Evolutionary conservation across 2,888 invertebrate species (phyloP).

Genomic region (Sarcophaga carnaria): DNA sequence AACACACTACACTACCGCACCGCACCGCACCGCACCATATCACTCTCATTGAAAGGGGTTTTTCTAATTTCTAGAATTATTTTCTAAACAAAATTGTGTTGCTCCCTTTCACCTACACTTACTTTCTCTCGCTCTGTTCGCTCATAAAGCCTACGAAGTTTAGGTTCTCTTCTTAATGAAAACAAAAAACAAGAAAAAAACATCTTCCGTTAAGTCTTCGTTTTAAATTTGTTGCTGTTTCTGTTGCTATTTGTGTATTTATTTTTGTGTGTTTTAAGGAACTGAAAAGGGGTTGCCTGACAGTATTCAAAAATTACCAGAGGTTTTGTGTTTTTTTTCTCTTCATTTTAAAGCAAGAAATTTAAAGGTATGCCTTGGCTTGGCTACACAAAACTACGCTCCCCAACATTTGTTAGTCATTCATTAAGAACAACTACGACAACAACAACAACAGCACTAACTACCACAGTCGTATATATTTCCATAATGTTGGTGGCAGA

Average conservation of each 20-base stretch:
- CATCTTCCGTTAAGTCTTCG: slow-evolving; percentile 37
- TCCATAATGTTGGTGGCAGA: not conserved
- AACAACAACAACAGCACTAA: slow-evolving; percentile 18
- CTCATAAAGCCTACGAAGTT: slow-evolving; percentile 21
- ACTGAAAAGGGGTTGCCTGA: slow-evolving; percentile 55
- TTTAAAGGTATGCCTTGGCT: not conserved
- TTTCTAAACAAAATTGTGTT: slow-evolving; percentile 57
- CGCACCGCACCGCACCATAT: not conserved
- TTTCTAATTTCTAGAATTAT: slow-evolving; percentile 63
- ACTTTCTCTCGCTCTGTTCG: slow-evolving; percentile 8
- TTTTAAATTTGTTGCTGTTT: slow-evolving; percentile 21
- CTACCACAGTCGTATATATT: not conserved
- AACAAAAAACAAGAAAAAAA: not conserved
- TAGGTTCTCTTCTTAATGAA: not conserved
- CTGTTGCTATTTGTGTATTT: slow-evolving; percentile 3
- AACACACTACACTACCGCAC: slow-evolving; percentile 24
- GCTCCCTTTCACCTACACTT: slow-evolving; percentile 44
- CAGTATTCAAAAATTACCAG: slow-evolving; percentile 24
- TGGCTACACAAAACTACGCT: slow-evolving; percentile 55
- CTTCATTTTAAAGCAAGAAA: not conserved
- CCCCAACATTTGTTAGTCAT: slow-evolving; percentile 55
- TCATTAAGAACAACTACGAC: slow-evolving; percentile 64
- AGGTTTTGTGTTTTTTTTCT: slow-evolving; percentile 13
- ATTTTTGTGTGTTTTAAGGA: slow-evolving; percentile 3
- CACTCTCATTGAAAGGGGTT: not conserved